Evolutionary conservation across 1,140 invertebrate species (phyloP).

Genomic region (Caerostris darwini): DNA sequence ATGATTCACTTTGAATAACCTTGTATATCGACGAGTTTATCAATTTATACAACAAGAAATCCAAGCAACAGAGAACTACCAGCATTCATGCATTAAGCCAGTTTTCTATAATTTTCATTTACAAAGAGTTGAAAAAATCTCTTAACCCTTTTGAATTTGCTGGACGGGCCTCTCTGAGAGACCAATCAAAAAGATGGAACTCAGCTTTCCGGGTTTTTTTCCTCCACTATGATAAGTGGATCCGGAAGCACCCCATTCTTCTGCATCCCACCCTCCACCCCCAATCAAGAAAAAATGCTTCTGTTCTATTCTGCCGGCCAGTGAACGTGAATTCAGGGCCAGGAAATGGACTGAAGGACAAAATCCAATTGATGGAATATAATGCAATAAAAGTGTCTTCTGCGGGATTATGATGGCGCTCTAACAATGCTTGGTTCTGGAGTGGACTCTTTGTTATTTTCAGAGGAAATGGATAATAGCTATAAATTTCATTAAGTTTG

Average conservation of each 20-base stretch:
- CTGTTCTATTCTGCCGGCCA: neutral
- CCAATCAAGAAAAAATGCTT: constrained; percentile 28
- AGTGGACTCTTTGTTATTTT: neutral
- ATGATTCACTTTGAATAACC: no score
- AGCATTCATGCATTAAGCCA: no score
- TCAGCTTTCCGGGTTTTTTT: constrained; percentile 19
- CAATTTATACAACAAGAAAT: no score
- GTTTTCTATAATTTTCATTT: no score
- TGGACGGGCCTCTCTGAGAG: neutral
- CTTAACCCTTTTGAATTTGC: neutral
- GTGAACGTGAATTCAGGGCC: constrained; percentile 19
- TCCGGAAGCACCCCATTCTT: neutral
- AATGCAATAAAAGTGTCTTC: constrained; percentile 47
- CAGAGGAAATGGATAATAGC: neutral
- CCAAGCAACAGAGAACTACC: no score
- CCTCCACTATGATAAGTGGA: constrained; percentile 14
- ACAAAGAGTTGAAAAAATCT: neutral
- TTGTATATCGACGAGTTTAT: no score
- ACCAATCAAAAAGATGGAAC: constrained; percentile 55
- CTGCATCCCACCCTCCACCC: neutral
- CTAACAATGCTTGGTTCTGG: neutral
- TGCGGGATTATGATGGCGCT: constrained; percentile 24
- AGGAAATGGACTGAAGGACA: constrained; percentile 5
- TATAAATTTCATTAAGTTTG: no score
- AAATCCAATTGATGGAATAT: constrained; percentile 47